Percentiles rank a stretch among this genome's conserved stretches.
These are phyloP conservation scores for Phycodurus eques DNA, from an alignment of 2,113 vertebrate genomes.

Conservation along the genomic window DNA sequence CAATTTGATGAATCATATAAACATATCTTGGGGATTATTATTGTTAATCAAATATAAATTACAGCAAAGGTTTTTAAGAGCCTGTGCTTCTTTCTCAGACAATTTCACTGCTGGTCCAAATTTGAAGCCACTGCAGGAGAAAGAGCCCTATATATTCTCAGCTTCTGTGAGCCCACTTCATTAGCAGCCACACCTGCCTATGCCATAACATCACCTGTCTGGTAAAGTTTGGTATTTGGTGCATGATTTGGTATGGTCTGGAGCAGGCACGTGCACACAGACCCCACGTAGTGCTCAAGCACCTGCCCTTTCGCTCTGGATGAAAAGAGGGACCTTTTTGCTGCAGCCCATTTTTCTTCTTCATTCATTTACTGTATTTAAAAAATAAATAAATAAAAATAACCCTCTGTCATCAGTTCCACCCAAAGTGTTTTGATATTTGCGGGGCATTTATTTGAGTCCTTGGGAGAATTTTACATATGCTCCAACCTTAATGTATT, in stretches of 20 bases:
- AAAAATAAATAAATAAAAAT: too few relatives aligned
- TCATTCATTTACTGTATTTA: too few relatives aligned
- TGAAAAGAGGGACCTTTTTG: too few relatives aligned
- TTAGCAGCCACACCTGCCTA: not conserved
- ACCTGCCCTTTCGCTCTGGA: too few relatives aligned
- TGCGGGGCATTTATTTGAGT: too few relatives aligned
- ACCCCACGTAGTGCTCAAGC: too few relatives aligned
- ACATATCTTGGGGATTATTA: not conserved
- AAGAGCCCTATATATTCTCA: not conserved
- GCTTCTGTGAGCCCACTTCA: not conserved
- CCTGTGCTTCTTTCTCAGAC: slow-evolving; percentile 1
- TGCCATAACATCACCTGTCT: not conserved
- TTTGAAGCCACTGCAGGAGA: slow-evolving; percentile 38
- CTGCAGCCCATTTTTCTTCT: too few relatives aligned
- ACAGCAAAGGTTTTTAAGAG: not conserved
- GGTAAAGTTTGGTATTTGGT: not conserved
- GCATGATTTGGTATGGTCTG: not conserved
- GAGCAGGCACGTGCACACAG: not conserved
- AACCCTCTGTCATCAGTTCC: too few relatives aligned
- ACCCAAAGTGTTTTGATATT: too few relatives aligned
- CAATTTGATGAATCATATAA: not conserved
- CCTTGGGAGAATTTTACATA: too few relatives aligned
- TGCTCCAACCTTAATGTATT: too few relatives aligned
- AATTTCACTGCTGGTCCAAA: slow-evolving; percentile 24
- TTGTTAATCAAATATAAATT: not conserved